Evolutionary conservation across 2,797 vertebrate species (phyloP).

Genomic region (Alfaro cultratus): DNA sequence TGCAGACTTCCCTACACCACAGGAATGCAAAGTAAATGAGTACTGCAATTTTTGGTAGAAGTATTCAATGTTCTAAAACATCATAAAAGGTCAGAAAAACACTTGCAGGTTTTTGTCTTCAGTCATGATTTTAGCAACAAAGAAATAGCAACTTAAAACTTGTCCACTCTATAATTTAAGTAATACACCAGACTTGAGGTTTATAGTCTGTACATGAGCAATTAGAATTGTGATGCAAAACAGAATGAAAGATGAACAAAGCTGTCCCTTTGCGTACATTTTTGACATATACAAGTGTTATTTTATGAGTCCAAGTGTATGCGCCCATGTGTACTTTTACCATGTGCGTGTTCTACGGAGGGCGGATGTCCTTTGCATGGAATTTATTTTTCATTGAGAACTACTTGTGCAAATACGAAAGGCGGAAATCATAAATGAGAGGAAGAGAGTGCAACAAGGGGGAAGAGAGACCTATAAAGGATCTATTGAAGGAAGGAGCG

Average conservation of each 20-base stretch:
- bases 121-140: not conserved
- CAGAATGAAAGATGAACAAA: not conserved
- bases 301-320: constrained; percentile 39
- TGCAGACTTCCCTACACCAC: not conserved
- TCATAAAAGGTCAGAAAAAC: not conserved
- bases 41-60: no score
- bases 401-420: constrained; percentile 78
- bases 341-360: constrained; percentile 35
- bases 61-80: not conserved
- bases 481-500: constrained; percentile 61
- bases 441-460: constrained; percentile 61
- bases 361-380: constrained; percentile 69
- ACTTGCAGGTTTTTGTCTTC: not conserved
- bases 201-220: not conserved
- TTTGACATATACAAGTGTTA: constrained; percentile 14
- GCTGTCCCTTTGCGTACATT: not conserved
- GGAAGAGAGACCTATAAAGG: constrained; percentile 59
- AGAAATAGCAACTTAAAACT: not conserved
- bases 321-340: constrained; percentile 53
- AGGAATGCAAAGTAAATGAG: not conserved
- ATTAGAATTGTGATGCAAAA: constrained; percentile 3
- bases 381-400: constrained; percentile 78
- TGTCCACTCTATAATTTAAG: not conserved
- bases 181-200: not conserved
- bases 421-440: constrained; percentile 72